Evolutionary conservation across 2,113 vertebrate genomes (phyloP).

Genomic region (Entomyzon cyanotis): DNA sequence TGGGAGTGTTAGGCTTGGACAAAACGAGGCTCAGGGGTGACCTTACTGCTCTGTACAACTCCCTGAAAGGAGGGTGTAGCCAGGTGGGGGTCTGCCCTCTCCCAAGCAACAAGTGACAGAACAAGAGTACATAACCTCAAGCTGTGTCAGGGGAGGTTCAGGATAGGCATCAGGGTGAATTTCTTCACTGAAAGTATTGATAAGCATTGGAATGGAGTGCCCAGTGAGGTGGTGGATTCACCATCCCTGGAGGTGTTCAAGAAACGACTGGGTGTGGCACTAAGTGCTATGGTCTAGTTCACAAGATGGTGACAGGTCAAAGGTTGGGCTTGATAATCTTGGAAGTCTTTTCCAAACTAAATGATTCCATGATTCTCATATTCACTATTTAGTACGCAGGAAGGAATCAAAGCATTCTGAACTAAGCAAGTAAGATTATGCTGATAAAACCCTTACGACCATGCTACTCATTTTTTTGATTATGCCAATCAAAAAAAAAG

Average conservation of each 20-base stretch:
- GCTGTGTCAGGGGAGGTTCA: background rate
- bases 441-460: background rate
- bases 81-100: background rate
- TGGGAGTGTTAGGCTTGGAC: background rate
- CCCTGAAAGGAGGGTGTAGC: background rate
- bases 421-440: background rate
- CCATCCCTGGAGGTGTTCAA: background rate
- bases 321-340: background rate
- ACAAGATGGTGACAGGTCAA: background rate
- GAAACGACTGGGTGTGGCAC: fast-evolving
- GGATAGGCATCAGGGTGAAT: background rate
- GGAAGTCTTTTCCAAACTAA: background rate
- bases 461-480: background rate
- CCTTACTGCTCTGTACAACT: background rate
- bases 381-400: background rate
- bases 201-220: background rate
- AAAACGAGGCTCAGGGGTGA: background rate
- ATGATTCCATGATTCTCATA: background rate
- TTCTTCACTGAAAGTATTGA: background rate
- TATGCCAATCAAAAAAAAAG: background rate
- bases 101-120: background rate
- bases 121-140: background rate
- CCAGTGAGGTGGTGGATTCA: background rate
- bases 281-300: background rate
- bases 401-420: background rate